Conservation (phyloP, 2,797 vertebrate genomes). For the Anolis apletophallus region DNA sequence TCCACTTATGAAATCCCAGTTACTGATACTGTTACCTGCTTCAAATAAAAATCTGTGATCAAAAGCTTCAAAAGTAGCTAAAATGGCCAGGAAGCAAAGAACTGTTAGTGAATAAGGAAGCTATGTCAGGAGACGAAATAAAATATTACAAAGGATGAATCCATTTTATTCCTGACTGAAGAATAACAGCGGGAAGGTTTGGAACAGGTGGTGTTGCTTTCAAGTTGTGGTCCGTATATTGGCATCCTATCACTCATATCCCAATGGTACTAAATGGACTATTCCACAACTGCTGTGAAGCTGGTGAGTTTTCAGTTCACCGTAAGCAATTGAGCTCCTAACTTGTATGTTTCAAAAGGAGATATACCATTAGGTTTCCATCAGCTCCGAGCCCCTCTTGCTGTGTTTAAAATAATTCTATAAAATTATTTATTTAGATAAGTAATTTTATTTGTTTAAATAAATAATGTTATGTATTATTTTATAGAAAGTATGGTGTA, state of each 20-base stretch:
- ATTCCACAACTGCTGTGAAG: not conserved
- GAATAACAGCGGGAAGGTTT: not conserved
- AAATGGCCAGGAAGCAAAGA: not conserved
- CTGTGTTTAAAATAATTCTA: too few relatives aligned
- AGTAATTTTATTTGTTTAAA: too few relatives aligned
- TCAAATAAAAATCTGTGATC: not conserved
- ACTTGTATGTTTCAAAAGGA: not conserved
- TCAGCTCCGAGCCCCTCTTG: too few relatives aligned
- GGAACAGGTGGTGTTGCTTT: not conserved
- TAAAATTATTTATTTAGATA: too few relatives aligned
- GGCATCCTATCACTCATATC: not conserved
- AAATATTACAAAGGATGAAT: not conserved
- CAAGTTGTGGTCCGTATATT: not conserved
- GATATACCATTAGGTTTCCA: not conserved
- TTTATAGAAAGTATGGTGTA: too few relatives aligned
- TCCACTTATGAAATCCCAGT: conserved; percentile 14
- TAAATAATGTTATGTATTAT: too few relatives aligned
- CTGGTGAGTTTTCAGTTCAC: not conserved
- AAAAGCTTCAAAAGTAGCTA: not conserved
- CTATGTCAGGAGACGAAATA: conserved; percentile 1
- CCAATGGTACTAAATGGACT: not conserved
- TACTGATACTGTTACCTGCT: not conserved
- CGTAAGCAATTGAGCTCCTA: not conserved
- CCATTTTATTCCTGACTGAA: conserved; percentile 8
- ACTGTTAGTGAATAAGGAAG: not conserved